Conservation (phyloP, 2,888 invertebrate species). For the Thera obeliscata region DNA sequence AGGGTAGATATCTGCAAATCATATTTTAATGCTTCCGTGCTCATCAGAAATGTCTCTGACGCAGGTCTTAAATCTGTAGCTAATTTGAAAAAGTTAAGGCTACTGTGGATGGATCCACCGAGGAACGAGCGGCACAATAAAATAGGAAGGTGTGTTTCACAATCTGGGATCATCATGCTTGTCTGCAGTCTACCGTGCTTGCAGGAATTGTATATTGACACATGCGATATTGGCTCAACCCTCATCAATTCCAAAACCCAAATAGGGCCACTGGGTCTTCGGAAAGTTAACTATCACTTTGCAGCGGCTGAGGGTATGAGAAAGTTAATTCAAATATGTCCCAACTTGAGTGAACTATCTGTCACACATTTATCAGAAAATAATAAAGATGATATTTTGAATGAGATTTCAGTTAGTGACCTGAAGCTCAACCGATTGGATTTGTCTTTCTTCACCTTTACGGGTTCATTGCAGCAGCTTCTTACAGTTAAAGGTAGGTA, state of each 20-base stretch:
- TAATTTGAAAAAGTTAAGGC: slow-evolving; percentile 69
- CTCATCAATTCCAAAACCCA: slow-evolving; percentile 66
- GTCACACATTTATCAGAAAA: slow-evolving; percentile 75
- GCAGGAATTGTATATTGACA: slow-evolving; percentile 77
- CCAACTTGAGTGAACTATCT: slow-evolving; percentile 70
- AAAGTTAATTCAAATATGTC: slow-evolving; percentile 75
- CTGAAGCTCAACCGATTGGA: slow-evolving; percentile 67
- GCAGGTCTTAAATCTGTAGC: slow-evolving; percentile 69
- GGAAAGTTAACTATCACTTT: slow-evolving; percentile 78
- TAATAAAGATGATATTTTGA: slow-evolving; percentile 74
- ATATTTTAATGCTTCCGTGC: slow-evolving; percentile 75
- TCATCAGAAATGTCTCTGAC: slow-evolving; percentile 78
- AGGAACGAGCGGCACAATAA: slow-evolving; percentile 73
- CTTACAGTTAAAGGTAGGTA: slow-evolving; percentile 69
- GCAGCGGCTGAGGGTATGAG: slow-evolving; percentile 74
- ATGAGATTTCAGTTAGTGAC: slow-evolving; percentile 70
- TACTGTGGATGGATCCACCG: slow-evolving; percentile 78
- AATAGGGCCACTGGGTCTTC: slow-evolving; percentile 72
- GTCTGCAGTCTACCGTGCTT: slow-evolving; percentile 70
- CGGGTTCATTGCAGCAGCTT: slow-evolving; percentile 69
- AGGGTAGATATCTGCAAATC: slow-evolving; percentile 78
- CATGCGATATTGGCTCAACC: slow-evolving; percentile 80
- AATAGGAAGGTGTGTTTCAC: slow-evolving; percentile 76
- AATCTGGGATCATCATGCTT: slow-evolving; percentile 73
- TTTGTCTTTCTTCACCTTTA: slow-evolving; percentile 77